Base-by-base conservation (phyloP, 2,888 invertebrate species). In the Polymixis flavicincta region DNA sequence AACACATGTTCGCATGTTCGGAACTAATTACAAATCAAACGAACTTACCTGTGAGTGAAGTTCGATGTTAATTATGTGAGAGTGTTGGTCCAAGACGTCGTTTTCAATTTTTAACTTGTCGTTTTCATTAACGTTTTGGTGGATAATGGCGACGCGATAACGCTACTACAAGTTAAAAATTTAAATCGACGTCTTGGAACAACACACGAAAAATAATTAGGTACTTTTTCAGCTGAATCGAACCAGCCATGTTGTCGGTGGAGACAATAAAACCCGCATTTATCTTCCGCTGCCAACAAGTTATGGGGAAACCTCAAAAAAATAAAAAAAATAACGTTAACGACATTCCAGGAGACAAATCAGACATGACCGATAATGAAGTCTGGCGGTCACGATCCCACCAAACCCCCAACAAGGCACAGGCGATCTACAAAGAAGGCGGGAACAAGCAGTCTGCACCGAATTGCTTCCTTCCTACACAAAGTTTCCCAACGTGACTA, bases 401-500 rank as follows among this genome's bases (percentile, higher is more conserved):
- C 42, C 71, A 63, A 78, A 71, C 71, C 42, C 28, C 61, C 76
- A 85, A 84, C 74, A 86, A 86, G 80, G 52, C 59, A 63, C 37
- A 67, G 66, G 63, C 59, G 52, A 59, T 65, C 71, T 52, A 82
- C 90, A 89, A 88, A 87, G 85, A 85, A 79, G 73, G 64, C 79
- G 73, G 70, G 82, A 84, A 76, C 77, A 79, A 78, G 70, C 60
- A 73, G 80, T 82, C 88, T 88, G 83, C 82, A 73, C 69, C 63
- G 82, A 88, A 90, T 90, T 89, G 84, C 85, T 89, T 89, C 88
- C 90, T 89, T 90, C 90, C 90, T 83, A 57, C 64, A 65, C 74
- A 75, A 70, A 80, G 77, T 82, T 75, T 64, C 61, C 69, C 74
- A 75, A 89, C 87, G 90, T 89, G 90, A 86, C 90, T 89, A 48